Evolutionary conservation across 2,888 invertebrate species (phyloP).

Genomic region (Aleiodes leptofemur): DNA sequence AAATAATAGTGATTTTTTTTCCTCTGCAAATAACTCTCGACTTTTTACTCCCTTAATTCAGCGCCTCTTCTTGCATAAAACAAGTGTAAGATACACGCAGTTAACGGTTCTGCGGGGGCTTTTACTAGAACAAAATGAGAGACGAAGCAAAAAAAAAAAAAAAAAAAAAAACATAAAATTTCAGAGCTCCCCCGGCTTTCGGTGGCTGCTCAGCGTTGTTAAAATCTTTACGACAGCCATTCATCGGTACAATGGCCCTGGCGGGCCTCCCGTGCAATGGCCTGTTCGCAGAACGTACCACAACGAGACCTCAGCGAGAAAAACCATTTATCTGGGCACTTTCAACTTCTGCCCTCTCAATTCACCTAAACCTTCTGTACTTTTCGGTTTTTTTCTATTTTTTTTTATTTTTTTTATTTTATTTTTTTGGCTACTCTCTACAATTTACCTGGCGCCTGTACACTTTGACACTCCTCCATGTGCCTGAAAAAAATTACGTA

Average conservation of each 20-base stretch:
- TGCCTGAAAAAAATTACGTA: too few relatives aligned
- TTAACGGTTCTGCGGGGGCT: conserved; percentile 68
- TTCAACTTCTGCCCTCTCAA: conserved; percentile 49
- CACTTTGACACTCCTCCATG: too few relatives aligned
- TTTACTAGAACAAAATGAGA: conserved; percentile 56
- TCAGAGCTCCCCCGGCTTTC: conserved; percentile 43
- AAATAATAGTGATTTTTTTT: too few relatives aligned
- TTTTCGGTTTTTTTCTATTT: background rate
- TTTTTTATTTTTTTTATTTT: conserved; percentile 4
- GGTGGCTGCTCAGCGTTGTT: conserved; percentile 64
- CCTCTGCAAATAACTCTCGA: conserved; percentile 14
- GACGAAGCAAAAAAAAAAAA: conserved; percentile 55
- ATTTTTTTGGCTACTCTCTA: background rate
- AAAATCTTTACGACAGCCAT: conserved; percentile 72
- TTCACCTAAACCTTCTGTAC: conserved; percentile 3
- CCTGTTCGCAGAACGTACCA: conserved; percentile 49
- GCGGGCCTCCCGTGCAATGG: conserved; percentile 44
- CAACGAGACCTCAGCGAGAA: conserved; percentile 53
- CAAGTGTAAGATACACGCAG: conserved; percentile 68
- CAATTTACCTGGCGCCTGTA: background rate
- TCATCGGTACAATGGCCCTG: conserved; percentile 64
- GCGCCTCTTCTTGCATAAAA: conserved; percentile 59
- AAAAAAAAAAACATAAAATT: conserved; percentile 53
- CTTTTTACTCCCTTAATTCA: conserved; percentile 58
- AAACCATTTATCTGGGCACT: conserved; percentile 52